Evolutionary conservation across 53 echinoderm and acorn worm species (phyloP).

Genomic region (Stichopus horrens): DNA sequence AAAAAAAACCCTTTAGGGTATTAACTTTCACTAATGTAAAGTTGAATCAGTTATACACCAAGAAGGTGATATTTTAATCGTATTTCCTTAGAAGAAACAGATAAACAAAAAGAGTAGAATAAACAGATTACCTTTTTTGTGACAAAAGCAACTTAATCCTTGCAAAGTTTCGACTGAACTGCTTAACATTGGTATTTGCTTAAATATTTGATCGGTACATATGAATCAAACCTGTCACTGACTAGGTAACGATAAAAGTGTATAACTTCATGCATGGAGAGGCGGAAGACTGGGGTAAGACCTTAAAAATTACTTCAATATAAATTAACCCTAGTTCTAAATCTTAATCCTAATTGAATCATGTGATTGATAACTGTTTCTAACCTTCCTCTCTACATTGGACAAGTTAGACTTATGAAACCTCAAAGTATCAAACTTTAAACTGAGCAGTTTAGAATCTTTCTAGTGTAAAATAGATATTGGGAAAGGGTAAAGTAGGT

Average conservation of each 20-base stretch:
- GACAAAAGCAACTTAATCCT: not conserved
- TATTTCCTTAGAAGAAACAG: not conserved
- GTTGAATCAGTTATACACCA: not conserved
- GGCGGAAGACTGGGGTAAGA: not conserved
- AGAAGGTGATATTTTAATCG: not conserved
- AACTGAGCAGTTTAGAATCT: too few species aligned
- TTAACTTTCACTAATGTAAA: slow-evolving; percentile 3
- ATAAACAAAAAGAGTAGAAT: not conserved
- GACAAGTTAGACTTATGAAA: too few species aligned
- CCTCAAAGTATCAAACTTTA: too few species aligned
- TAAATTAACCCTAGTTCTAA: too few species aligned
- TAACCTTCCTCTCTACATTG: too few species aligned
- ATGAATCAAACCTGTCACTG: not conserved
- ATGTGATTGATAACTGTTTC: too few species aligned
- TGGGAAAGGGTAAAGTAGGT: too few species aligned
- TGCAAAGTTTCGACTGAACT: not conserved
- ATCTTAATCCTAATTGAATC: too few species aligned
- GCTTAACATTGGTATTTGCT: not conserved
- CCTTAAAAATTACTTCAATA: not conserved
- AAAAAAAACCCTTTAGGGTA: not conserved
- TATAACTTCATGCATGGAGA: not conserved
- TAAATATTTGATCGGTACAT: not conserved
- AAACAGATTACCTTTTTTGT: not conserved
- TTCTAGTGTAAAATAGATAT: too few species aligned
- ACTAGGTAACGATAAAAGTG: not conserved